A percentile compares a stretch with the other conserved stretches of the same genome.
Conservation (phyloP, 2,888 invertebrate genomes). For the Tetragnatha montana region DNA sequence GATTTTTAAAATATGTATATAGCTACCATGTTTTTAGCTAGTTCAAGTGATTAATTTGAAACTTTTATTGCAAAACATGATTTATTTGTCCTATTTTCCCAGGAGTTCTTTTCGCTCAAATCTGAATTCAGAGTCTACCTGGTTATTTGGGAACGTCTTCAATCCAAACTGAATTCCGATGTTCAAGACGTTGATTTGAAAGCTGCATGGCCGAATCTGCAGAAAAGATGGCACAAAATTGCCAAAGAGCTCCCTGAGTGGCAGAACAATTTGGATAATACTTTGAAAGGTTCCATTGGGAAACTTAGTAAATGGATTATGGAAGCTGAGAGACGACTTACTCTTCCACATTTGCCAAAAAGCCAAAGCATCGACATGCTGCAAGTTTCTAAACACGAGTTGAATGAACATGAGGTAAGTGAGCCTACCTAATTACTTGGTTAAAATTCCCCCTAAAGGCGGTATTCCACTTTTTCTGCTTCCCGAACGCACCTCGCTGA, state of each 20-base stretch:
- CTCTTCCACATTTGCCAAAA: conserved; percentile 88
- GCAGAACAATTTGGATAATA: conserved; percentile 91
- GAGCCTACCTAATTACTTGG: too few species aligned
- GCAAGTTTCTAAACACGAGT: conserved; percentile 73
- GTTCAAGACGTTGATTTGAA: conserved; percentile 47
- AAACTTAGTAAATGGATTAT: conserved; percentile 92
- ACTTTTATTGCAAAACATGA: too few species aligned
- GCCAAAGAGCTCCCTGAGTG: conserved; percentile 87
- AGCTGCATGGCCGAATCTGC: conserved; percentile 90
- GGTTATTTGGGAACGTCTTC: conserved; percentile 85
- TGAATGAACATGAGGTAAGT: conserved; percentile 83
- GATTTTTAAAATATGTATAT: too few species aligned
- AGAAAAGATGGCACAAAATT: conserved; percentile 87
- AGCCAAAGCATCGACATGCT: conserved; percentile 81
- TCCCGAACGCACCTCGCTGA: too few species aligned
- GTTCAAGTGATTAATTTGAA: too few species aligned
- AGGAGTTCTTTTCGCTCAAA: conserved; percentile 87
- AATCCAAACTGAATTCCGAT: conserved; percentile 86
- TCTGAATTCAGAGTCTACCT: conserved; percentile 85
- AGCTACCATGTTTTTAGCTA: too few species aligned
- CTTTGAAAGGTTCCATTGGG: conserved; percentile 89
- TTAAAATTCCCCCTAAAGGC: too few species aligned
- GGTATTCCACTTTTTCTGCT: too few species aligned
- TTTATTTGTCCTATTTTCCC: conserved; percentile 72
- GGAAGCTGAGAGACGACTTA: conserved; percentile 87